phyloP scores from a whole-genome alignment of 2,113 vertebrate genomes.

The Erythrolamprus reginae region DNA sequence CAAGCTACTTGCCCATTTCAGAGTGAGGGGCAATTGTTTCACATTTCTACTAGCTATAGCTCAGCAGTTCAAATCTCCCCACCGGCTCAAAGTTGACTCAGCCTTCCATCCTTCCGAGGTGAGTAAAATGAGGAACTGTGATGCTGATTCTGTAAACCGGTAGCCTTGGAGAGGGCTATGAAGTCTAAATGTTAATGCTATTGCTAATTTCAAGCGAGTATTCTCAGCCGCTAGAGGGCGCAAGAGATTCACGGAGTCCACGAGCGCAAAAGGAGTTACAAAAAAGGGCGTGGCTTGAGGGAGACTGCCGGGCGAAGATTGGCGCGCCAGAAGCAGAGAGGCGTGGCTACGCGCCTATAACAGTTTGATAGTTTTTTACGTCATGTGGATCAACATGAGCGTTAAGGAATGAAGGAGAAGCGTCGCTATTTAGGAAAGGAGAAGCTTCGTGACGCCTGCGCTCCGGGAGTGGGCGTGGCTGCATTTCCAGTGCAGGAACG shows the following conservation, averaged over 20 bases:
- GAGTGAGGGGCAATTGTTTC: too few species aligned
- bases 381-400: neutral
- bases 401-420: neutral
- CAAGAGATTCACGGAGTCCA: neutral
- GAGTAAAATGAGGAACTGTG: too few species aligned
- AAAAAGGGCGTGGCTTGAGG: neutral
- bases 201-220: neutral
- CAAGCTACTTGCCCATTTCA: neutral
- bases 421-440: neutral
- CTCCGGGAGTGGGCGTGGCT: neutral
- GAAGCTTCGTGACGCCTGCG: neutral
- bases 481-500: neutral
- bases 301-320: neutral
- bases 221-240: neutral
- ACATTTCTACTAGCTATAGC: too few species aligned
- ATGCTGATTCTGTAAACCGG: too few species aligned
- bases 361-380: neutral
- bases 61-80: too few species aligned
- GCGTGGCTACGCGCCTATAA: too few species aligned
- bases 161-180: too few species aligned
- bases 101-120: too few species aligned
- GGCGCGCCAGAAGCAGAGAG: neutral
- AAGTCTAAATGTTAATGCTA: too few species aligned
- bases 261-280: neutral
- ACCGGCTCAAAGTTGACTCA: too few species aligned